Percentiles rank a stretch among this genome's conserved stretches.
Evolutionary conservation across 2,113 vertebrate species (phyloP).

Genomic region (Tragelaphus imberbis): DNA sequence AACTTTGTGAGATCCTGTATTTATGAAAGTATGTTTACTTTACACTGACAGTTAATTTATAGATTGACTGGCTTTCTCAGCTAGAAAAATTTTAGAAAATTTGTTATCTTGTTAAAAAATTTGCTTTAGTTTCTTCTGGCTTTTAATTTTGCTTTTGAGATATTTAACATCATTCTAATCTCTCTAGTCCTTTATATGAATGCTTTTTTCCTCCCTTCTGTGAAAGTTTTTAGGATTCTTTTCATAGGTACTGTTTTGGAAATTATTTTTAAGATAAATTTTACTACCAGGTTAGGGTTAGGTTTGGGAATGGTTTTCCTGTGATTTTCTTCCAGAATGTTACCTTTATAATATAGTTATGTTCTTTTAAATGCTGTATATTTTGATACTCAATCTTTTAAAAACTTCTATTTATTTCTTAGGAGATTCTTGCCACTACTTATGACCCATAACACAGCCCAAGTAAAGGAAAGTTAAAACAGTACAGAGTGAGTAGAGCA

Average conservation of each 20-base stretch:
- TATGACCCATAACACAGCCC: neutral
- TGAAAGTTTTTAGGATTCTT: neutral
- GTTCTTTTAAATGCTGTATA: neutral
- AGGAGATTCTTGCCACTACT: neutral
- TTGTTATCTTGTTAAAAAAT: neutral
- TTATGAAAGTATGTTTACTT: neutral
- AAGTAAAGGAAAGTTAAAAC: neutral
- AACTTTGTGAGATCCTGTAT: neutral
- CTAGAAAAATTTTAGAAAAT: neutral
- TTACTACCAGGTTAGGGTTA: neutral
- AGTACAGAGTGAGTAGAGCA: neutral
- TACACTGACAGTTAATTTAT: neutral
- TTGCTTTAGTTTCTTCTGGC: neutral
- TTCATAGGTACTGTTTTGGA: neutral
- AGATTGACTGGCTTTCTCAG: neutral
- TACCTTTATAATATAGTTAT: neutral
- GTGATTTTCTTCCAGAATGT: neutral
- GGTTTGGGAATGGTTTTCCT: neutral
- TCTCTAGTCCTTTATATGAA: neutral
- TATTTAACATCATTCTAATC: neutral
- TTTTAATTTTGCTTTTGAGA: neutral
- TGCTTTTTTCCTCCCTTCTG: fast-evolving
- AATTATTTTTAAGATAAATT: neutral
- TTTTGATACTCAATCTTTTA: neutral
- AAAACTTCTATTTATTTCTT: neutral